Base-by-base conservation (phyloP, 2,797 vertebrate species). In the Clarias laeviceps region DNA sequence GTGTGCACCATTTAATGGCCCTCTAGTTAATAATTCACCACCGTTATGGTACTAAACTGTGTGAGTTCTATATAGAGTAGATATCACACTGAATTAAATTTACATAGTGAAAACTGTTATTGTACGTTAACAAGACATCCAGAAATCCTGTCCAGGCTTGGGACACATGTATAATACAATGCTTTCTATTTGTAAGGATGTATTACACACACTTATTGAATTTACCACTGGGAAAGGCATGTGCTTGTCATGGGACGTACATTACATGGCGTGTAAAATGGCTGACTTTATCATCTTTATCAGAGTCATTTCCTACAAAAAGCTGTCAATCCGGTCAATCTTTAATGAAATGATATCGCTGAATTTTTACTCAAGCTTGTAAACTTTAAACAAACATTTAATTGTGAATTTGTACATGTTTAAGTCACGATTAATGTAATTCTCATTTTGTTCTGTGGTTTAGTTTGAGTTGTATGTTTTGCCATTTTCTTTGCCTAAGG, bases 1-100 rank as follows among this genome's bases (percentile, higher is more conserved):
- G 37, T 37, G 37, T 37, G 37, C 20, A 72, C 20, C 83, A 64
- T 89, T 84, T 82, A 82, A 80, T 45, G 77, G 45, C 84, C 64
- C 40, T 65, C 20, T 73, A 40, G 87, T 87, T 86, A 90, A 88
- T 90, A 86, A 88, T 90, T 88, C 15, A 86, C 85, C 45, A 73
- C 68, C 37, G 11, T 59, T 84, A 72, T 82, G 73, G 70, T 84
- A 62, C 40, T 77, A 18, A 40, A 17, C 82, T 70, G 70, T 83
- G 45, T 73, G 64, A 54, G 45, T 84, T 81, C 5, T 69, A 50
- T 66, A 70, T 78, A 40, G 34, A 82, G 14, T 77, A 84, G 65
- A 80, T 79, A 69, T 80, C 37, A 59, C 70, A 68, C 56, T 64
- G 57, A 81, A 68, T 27, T n/a, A 45, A 12, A 45, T 14, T n/a